A percentile compares a stretch with the other conserved stretches of the same genome.
Conservation (phyloP, 2,888 invertebrate genomes). For the Arctia plantaginis region DNA sequence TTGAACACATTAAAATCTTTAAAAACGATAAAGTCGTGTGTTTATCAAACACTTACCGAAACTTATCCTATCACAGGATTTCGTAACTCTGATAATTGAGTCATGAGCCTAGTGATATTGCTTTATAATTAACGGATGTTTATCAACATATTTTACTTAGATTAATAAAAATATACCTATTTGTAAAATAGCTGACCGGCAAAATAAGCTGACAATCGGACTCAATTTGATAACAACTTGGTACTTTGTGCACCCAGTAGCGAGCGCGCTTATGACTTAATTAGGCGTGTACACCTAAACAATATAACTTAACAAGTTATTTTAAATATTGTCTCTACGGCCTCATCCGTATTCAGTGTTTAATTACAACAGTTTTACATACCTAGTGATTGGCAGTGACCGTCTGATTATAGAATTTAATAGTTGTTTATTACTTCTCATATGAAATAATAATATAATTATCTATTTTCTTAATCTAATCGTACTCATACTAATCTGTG, state of each 20-base stretch:
- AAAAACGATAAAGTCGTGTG: neutral
- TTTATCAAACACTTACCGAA: neutral
- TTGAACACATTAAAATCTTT: neutral
- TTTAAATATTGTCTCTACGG: neutral
- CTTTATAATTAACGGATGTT: neutral
- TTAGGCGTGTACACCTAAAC: conserved; percentile 31
- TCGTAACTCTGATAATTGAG: conserved; percentile 5
- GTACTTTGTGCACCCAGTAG: conserved; percentile 35
- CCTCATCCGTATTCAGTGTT: conserved; percentile 17
- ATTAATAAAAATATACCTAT: conserved; percentile 5
- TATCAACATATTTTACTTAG: conserved; percentile 5
- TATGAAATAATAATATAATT: conserved; percentile 11
- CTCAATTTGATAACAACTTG: conserved; percentile 29
- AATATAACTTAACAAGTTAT: conserved; percentile 5
- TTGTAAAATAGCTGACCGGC: neutral
- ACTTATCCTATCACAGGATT: conserved; percentile 6
- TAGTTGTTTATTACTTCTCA: neutral
- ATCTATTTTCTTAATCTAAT: neutral
- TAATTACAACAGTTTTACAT: conserved; percentile 8
- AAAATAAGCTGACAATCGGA: conserved; percentile 6
- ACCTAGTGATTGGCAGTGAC: conserved; percentile 28
- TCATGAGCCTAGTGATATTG: neutral
- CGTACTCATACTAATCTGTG: neutral
- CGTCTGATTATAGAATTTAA: conserved; percentile 10
- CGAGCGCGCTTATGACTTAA: conserved; percentile 25